These are phyloP conservation scores for Maniola hyperantus DNA, from an alignment of 2,888 invertebrate species.

Conservation along the genomic window DNA sequence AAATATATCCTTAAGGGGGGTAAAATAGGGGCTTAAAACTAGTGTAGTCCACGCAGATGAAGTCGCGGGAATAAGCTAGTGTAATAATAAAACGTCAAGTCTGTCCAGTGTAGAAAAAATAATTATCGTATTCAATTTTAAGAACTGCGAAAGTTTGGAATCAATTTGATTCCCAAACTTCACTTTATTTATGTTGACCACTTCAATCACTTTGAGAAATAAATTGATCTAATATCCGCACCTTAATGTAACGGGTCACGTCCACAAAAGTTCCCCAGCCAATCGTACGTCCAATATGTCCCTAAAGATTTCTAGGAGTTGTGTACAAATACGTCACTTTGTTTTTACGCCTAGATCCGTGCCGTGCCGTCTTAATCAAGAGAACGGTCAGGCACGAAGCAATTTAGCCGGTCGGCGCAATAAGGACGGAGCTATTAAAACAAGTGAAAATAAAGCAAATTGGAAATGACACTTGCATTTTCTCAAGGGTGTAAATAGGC, in stretches of 20 bases:
- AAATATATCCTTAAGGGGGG: too few relatives aligned
- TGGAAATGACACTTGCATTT: conserved; percentile 74
- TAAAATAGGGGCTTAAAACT: too few relatives aligned
- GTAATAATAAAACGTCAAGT: not conserved
- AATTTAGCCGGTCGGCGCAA: conserved; percentile 78
- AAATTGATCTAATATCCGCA: conserved; percentile 19
- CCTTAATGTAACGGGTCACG: conserved; percentile 31
- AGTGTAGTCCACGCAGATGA: too few relatives aligned
- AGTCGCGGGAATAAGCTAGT: too few relatives aligned
- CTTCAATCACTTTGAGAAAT: conserved; percentile 4
- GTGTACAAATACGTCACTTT: conserved; percentile 52
- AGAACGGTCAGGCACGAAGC: conserved; percentile 76
- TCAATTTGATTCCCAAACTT: conserved; percentile 3
- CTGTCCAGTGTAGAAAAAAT: not conserved
- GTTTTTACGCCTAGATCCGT: conserved; percentile 60
- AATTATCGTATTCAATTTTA: not conserved
- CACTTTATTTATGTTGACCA: not conserved
- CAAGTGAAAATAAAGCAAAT: conserved; percentile 82
- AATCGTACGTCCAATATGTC: conserved; percentile 36
- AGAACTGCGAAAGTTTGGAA: not conserved
- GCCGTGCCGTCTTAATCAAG: conserved; percentile 52
- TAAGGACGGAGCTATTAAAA: conserved; percentile 81
- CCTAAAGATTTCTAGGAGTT: conserved; percentile 34
- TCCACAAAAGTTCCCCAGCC: conserved; percentile 26
- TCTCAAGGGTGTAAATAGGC: conserved; percentile 47